phyloP scores from a whole-genome alignment of 2,797 vertebrate genomes.

The Gallinago solitaria region DNA sequence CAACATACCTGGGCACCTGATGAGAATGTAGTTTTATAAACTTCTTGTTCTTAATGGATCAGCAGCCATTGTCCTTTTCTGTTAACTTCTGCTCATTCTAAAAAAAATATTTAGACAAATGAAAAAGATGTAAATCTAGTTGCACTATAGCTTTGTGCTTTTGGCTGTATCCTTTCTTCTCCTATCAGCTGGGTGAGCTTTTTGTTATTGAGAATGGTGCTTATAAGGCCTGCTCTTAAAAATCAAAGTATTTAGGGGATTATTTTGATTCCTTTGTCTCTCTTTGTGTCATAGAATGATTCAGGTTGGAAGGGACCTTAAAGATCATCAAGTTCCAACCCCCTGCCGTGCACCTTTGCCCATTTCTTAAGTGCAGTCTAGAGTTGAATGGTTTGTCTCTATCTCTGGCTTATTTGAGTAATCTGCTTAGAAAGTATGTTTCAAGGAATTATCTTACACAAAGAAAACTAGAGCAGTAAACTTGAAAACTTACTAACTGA shows the following conservation, averaged over 20 bases:
- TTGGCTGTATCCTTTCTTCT: not conserved
- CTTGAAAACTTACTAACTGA: not conserved
- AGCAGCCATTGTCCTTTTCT: not conserved
- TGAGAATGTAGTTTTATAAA: not conserved
- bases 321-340: no score
- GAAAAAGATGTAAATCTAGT: not conserved
- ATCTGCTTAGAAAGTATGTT: not conserved
- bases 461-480: not conserved
- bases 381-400: not conserved
- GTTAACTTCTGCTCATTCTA: not conserved
- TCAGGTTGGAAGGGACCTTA: no score
- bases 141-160: not conserved
- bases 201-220: not conserved
- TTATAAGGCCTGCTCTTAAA: not conserved
- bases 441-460: not conserved
- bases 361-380: not conserved
- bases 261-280: not conserved
- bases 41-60: not conserved
- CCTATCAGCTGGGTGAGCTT: not conserved
- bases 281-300: not conserved
- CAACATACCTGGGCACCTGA: rapidly evolving
- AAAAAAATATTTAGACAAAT: not conserved
- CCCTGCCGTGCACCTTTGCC: no score
- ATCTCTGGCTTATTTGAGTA: not conserved
- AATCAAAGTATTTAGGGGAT: not conserved